Evolutionary conservation across 1,140 invertebrate species (phyloP).

Genomic region (Kradibia gibbosae): DNA sequence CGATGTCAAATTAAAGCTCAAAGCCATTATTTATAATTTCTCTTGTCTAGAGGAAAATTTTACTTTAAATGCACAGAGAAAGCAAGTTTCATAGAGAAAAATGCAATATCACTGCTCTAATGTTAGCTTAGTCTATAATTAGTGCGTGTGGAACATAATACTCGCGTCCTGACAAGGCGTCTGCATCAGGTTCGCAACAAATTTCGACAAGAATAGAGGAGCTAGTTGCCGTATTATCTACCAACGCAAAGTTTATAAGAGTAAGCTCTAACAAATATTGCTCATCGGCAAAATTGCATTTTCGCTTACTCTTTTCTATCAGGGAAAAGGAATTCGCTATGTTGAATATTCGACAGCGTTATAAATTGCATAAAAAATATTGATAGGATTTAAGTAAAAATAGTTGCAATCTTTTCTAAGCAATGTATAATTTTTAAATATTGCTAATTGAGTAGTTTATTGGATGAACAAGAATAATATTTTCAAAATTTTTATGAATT

Average conservation of each 20-base stretch:
- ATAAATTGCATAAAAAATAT: too few relatives aligned
- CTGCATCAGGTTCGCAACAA: not conserved
- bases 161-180: not conserved
- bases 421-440: too few relatives aligned
- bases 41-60: not conserved
- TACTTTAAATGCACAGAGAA: not conserved
- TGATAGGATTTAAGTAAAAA: too few relatives aligned
- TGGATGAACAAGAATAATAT: too few relatives aligned
- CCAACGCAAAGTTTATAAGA: not conserved
- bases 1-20: not conserved
- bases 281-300: not conserved
- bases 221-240: not conserved
- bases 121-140: not conserved
- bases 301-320: not conserved
- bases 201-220: not conserved
- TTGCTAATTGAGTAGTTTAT: too few relatives aligned
- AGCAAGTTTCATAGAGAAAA: not conserved
- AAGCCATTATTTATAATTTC: not conserved
- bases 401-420: too few relatives aligned
- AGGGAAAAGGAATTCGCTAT: too few relatives aligned
- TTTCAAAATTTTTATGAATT: too few relatives aligned
- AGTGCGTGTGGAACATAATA: not conserved
- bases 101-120: not conserved
- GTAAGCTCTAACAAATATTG: not conserved
- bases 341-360: too few relatives aligned